Conservation (phyloP, 2,797 vertebrate genomes). For the Mormyrops attenuatus region DNA sequence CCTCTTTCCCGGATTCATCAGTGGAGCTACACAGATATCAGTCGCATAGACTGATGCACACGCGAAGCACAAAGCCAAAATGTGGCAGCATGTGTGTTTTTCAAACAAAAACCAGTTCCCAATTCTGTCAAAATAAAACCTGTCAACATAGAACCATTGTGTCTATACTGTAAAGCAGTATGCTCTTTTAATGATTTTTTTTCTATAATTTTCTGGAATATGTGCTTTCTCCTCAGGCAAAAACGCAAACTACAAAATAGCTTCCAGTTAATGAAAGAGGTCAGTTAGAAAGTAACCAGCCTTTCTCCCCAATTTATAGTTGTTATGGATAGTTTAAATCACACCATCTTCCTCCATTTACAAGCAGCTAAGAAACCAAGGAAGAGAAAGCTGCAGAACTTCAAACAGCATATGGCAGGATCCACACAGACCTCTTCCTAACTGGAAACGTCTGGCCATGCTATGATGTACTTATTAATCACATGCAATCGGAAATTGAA, state of each 20-base stretch:
- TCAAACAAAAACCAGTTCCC: background rate
- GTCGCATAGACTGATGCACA: background rate
- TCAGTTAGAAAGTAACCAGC: background rate
- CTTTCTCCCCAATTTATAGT: background rate
- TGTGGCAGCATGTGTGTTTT: background rate
- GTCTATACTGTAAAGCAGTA: background rate
- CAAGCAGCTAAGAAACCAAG: background rate
- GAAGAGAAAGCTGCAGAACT: background rate
- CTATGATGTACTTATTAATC: background rate
- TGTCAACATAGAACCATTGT: background rate
- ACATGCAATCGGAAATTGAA: background rate
- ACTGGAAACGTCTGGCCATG: background rate
- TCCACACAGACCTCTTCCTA: background rate
- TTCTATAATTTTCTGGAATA: slow-evolving; percentile 1
- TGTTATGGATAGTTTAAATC: background rate
- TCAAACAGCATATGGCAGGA: background rate
- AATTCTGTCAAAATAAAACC: background rate
- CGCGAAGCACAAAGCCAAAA: background rate
- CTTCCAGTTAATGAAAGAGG: background rate
- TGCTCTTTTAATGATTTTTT: background rate
- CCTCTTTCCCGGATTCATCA: background rate
- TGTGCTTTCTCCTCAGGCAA: background rate
- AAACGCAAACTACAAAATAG: background rate
- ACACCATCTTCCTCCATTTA: background rate
- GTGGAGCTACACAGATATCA: background rate